Percentiles rank a stretch among this genome's conserved stretches.
These are phyloP conservation scores for Anableps anableps DNA, from an alignment of 2,797 vertebrate species.

Conservation along the genomic window DNA sequence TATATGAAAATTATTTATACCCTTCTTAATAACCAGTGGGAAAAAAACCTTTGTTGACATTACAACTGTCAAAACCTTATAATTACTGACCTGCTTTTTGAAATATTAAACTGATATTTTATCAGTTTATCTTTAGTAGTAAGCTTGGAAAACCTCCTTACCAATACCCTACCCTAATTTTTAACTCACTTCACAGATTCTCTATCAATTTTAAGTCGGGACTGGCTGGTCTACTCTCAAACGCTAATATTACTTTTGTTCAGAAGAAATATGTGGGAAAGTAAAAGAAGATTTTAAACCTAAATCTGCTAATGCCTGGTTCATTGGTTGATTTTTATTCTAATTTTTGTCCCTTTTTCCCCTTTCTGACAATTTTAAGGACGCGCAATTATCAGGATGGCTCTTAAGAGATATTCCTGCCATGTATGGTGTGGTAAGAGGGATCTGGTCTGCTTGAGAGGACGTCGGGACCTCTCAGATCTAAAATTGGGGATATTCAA, in stretches of 20 bases:
- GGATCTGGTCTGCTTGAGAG: too few relatives aligned
- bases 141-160: background rate
- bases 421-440: too few relatives aligned
- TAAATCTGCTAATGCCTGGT: too few relatives aligned
- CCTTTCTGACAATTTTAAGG: too few relatives aligned
- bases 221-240: background rate
- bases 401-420: too few relatives aligned
- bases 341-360: too few relatives aligned
- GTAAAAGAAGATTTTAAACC: background rate
- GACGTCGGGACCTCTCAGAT: too few relatives aligned
- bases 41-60: background rate
- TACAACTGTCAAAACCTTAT: background rate
- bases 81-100: background rate
- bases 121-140: background rate
- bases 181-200: background rate
- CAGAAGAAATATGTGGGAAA: background rate
- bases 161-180: background rate
- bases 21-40: background rate
- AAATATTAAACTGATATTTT: too few relatives aligned
- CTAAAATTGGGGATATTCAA: too few relatives aligned
- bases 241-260: background rate
- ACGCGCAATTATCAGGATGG: too few relatives aligned
- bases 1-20: background rate
- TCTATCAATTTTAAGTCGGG: background rate
- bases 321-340: too few relatives aligned